These are phyloP conservation scores for Xanthorhoe spadicearia DNA, from an alignment of 2,888 invertebrate genomes.

Conservation along the genomic window DNA sequence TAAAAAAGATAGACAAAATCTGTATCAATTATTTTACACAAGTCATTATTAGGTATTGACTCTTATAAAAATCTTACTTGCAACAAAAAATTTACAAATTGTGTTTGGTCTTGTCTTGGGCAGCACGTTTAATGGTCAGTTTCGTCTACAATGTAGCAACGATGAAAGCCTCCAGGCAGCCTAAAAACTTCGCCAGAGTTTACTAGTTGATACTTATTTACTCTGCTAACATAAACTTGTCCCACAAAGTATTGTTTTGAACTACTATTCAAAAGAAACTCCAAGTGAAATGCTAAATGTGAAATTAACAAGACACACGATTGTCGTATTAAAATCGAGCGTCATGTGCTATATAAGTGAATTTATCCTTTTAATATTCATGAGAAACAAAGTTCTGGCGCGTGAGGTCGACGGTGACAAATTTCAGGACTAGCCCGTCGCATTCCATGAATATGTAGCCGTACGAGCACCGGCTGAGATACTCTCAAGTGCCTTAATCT, in stretches of 20 bases:
- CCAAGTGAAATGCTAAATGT: constrained; percentile 52
- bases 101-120: not conserved
- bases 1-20: too few relatives aligned
- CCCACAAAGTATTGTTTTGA: constrained; percentile 22
- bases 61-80: too few relatives aligned
- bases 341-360: constrained; percentile 73
- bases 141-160: not conserved
- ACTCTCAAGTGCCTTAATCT: constrained; percentile 48
- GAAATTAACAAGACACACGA: constrained; percentile 61
- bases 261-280: constrained; percentile 20
- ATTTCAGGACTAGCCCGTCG: constrained; percentile 66
- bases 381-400: constrained; percentile 66
- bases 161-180: not conserved
- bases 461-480: constrained; percentile 55
- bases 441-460: constrained; percentile 75
- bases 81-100: not conserved
- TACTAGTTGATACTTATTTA: not conserved
- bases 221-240: constrained; percentile 35
- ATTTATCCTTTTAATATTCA: constrained; percentile 79
- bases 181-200: not conserved
- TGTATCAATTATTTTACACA: too few relatives aligned
- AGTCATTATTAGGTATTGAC: too few relatives aligned
- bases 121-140: not conserved
- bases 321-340: constrained; percentile 62
- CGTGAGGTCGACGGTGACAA: constrained; percentile 64